A percentile compares a stretch with the other conserved stretches of the same genome.
Evolutionary conservation across 1,140 invertebrate genomes (phyloP).

Genomic region (Lepidotrigona ventralis): DNA sequence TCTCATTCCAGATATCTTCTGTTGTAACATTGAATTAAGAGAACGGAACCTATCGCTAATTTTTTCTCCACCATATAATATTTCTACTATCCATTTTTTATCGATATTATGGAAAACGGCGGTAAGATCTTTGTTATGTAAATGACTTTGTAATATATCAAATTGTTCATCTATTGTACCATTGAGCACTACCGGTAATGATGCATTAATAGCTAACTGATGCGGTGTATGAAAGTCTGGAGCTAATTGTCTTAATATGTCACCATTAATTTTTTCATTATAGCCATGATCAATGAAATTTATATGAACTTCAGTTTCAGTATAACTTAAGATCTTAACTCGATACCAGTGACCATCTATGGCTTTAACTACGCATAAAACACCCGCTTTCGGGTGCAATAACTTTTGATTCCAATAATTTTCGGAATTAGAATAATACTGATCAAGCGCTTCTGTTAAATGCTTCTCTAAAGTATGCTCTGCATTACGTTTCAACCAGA

Average conservation of each 20-base stretch:
- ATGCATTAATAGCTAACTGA: slow-evolving; percentile 80
- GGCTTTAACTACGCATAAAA: slow-evolving; percentile 83
- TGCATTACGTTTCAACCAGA: slow-evolving; percentile 82
- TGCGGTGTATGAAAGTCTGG: slow-evolving; percentile 81
- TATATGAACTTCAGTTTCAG: slow-evolving; percentile 58
- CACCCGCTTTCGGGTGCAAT: slow-evolving; percentile 72
- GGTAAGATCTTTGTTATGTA: slow-evolving; percentile 62
- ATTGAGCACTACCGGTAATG: slow-evolving; percentile 69
- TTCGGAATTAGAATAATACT: slow-evolving; percentile 81
- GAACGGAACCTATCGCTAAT: slow-evolving; percentile 65
- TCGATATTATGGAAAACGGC: slow-evolving; percentile 71
- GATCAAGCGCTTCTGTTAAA: slow-evolving; percentile 80
- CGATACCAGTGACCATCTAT: slow-evolving; percentile 83
- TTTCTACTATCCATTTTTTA: slow-evolving; percentile 72
- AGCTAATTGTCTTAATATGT: slow-evolving; percentile 75
- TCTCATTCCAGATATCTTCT: slow-evolving; percentile 6
- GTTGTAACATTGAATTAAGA: slow-evolving; percentile 45
- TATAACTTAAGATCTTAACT: slow-evolving; percentile 59
- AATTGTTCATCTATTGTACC: slow-evolving; percentile 71
- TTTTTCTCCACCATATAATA: slow-evolving; percentile 66
- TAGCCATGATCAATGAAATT: slow-evolving; percentile 82
- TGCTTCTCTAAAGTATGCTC: slow-evolving; percentile 75
- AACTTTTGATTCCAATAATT: slow-evolving; percentile 7
- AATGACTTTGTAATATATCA: slow-evolving; percentile 59
- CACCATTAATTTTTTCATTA: slow-evolving; percentile 68